Base-by-base conservation (phyloP, 2,888 invertebrate species). In the Ichneumoninae sp. region DNA sequence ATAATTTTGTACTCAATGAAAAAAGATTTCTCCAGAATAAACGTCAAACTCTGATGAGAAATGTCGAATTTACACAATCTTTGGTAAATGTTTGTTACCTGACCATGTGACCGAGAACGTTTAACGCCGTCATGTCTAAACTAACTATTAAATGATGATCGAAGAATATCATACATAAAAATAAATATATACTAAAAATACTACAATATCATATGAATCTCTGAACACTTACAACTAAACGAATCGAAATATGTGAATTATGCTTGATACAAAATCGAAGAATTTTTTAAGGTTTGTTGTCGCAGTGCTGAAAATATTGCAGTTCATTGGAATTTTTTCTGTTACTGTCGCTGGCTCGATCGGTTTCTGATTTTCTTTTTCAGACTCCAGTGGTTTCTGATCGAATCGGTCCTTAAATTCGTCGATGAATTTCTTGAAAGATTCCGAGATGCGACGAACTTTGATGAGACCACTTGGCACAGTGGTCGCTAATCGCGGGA, bases 201-300 rank as follows among this genome's bases (percentile, higher is more conserved):
- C 16, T 66, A 54, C 26, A 57, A 68, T 66, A 52, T 16, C n/a
- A 10, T 26, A n/a, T 30, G 30, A 63, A 74, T 44, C 3, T 52
- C 66, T 47, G 44, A 47, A 16, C 3, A 47, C 1, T 13, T 16
- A 30, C n/a, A 73, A 54, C 16, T 77, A 47, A 63, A 54, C 16
- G 44, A 60, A 60, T 22, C 83, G 74, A 44, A 91, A 77, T 30
- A 88, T 74, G 13, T 81, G 81, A 60, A 88, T 60, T 16, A 92
- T 60, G 4, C 88, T 88, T 0, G 86, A 50, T 0, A 93, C 75
- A 26, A 92, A 79, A 26, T 83, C 68, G 52, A 93, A 92, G 36
- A 93, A 88, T 68, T 88, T 92, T 44, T 89, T 90, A 1, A 91
- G 87, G 26, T 87, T 88, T 26, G 33, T 83, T 13, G 89, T 83